Percentiles rank a stretch among this genome's conserved stretches.
Evolutionary conservation across 2,888 invertebrate genomes (phyloP).

Genomic region (Dynastes tityus): DNA sequence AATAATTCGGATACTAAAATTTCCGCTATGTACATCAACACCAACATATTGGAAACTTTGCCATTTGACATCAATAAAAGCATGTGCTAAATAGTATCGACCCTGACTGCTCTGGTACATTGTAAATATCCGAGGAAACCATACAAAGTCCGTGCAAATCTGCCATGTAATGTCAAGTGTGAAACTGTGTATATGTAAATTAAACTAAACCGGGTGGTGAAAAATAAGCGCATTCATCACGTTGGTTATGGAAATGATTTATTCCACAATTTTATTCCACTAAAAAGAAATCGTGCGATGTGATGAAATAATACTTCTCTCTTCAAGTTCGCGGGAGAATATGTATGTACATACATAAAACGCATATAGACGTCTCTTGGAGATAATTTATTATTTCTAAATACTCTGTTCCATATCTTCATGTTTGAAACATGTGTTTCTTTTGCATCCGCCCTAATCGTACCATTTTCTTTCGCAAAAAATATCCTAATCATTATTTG

Average conservation of each 20-base stretch:
- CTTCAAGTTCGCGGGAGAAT: neutral
- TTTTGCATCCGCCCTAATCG: no score
- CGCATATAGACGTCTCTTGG: neutral
- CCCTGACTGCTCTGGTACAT: neutral
- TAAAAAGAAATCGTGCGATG: neutral
- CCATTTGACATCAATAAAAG: no score
- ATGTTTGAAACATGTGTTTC: no score
- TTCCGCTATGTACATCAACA: no score
- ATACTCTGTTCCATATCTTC: neutral
- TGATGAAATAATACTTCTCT: neutral
- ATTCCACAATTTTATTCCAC: neutral
- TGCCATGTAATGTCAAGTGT: neutral
- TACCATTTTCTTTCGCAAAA: no score
- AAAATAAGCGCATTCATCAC: neutral
- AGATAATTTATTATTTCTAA: neutral
- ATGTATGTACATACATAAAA: neutral
- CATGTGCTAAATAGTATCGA: neutral
- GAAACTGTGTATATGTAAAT: neutral
- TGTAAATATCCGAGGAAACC: neutral
- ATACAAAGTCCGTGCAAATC: neutral
- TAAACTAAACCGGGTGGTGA: constrained; percentile 10
- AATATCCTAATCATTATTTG: no score
- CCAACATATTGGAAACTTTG: no score
- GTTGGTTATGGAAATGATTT: constrained; percentile 4
- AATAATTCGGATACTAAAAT: no score